Evolutionary conservation across 2,113 vertebrate genomes (phyloP), one percentile per base, ranked within the genome.

Genomic region (Jaculus jaculus): DNA sequence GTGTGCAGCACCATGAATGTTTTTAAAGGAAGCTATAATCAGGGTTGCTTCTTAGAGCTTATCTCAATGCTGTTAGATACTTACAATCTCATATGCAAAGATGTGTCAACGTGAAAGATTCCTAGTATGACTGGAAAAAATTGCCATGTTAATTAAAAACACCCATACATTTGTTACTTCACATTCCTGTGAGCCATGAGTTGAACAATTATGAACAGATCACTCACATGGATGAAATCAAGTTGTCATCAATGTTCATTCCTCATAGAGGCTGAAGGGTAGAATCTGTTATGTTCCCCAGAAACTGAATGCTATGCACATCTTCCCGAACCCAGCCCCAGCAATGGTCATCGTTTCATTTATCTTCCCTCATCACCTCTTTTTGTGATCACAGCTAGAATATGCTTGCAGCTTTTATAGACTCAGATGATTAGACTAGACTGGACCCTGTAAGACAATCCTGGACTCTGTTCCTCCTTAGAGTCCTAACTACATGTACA

Each of bases 331-430:
- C 5, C 16, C 32, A 73, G 9, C 16, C 8, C 2, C 68, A 51
- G 39, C 3, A 0, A 5, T 0, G 7, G n/a, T 37, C 34, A 0
- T 18, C 18, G 9, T 34, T 75, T n/a, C 32, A 30, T 7, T 2
- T 4, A 0, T 3, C 15, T 75, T 42, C 21, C 8, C 5, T 54
- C 13, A 54, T 5, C 65, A 16, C 0, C 0, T 8, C 10, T 18
- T 51, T 30, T 39, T 63, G 61, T 58, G 1, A 58, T 12, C 4
- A 32, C 12, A n/a, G 8, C 0, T 20, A 13, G 13, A 69, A 23
- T 68, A 24, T 3, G 1, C 26, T 9, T 5, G 83, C 34, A 92
- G 30, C 12, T 30, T 68, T 39, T 60, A 81, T 80, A 5, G 21
- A 66, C 5, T 47, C 28, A 2, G 12, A 13, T 37, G 15, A 77